Conservation (phyloP, 2,113 vertebrate genomes). For the Sceloporus undulatus region DNA sequence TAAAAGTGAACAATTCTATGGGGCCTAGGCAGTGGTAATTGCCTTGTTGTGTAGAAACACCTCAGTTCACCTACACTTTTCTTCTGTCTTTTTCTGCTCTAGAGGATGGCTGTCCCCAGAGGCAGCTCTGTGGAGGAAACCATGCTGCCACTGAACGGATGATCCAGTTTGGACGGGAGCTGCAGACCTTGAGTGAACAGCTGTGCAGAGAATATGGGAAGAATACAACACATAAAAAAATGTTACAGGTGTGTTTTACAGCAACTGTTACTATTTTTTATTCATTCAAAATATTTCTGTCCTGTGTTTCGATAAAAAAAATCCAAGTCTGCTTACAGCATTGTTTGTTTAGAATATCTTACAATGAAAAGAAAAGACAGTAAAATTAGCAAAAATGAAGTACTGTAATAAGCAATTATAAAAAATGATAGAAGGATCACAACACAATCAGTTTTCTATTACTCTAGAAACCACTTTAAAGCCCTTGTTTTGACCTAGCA, state of each 20-base stretch:
- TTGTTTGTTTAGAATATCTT: neutral
- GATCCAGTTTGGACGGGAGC: conserved; percentile 97
- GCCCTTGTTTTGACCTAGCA: neutral
- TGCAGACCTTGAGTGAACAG: conserved; percentile 94
- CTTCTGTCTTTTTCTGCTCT: conserved; percentile 39
- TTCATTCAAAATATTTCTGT: neutral
- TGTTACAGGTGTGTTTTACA: conserved; percentile 83
- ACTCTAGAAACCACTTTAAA: no score
- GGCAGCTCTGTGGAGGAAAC: conserved; percentile 95
- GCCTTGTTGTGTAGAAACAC: neutral
- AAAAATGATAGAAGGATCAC: neutral
- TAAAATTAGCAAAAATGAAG: no score
- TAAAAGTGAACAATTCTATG: no score
- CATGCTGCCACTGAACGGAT: conserved; percentile 96
- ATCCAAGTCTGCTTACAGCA: neutral
- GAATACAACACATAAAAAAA: conserved; percentile 90
- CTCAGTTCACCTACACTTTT: neutral
- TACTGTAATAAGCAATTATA: neutral
- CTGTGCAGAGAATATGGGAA: conserved; percentile 94
- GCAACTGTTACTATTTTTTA: neutral
- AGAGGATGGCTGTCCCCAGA: conserved; percentile 88
- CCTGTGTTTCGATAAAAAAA: neutral
- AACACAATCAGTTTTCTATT: neutral
- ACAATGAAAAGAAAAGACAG: neutral
- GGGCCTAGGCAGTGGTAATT: no score